A percentile compares a stretch with the other conserved stretches of the same genome.
Evolutionary conservation across 2,797 vertebrate genomes (phyloP).

Genomic region (Tachyglossus aculeatus): DNA sequence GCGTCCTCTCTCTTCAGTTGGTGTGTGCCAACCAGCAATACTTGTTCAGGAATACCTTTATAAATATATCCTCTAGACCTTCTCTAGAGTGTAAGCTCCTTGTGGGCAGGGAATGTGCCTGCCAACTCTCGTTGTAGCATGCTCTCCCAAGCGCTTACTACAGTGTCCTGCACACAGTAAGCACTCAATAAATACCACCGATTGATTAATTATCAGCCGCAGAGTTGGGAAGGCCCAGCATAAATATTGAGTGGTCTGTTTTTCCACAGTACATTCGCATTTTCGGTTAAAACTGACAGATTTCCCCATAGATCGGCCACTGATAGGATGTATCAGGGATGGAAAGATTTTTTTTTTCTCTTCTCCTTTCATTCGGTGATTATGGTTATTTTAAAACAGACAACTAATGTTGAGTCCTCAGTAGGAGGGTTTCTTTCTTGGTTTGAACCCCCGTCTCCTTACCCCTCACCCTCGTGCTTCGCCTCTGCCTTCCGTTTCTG

Average conservation of each 20-base stretch:
- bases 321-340: conserved; percentile 8
- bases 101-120: too few species aligned
- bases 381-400: conserved; percentile 11
- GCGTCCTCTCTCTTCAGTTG: neutral
- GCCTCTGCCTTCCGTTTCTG: conserved; percentile 29
- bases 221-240: neutral
- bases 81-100: too few species aligned
- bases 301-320: conserved; percentile 14
- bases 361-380: conserved; percentile 21
- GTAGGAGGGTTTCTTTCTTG: conserved; percentile 27
- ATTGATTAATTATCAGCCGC: too few species aligned
- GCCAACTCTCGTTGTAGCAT: too few species aligned
- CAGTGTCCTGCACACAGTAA: too few species aligned
- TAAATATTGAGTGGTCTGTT: neutral
- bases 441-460: conserved; percentile 33
- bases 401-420: conserved; percentile 5
- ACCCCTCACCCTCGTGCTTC: conserved; percentile 23
- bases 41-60: too few species aligned
- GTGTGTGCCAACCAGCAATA: too few species aligned
- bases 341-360: neutral
- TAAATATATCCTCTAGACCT: too few species aligned
- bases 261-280: neutral
- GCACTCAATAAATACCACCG: too few species aligned
- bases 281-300: conserved; percentile 1
- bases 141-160: too few species aligned